phyloP scores from a whole-genome alignment of 2,113 vertebrate genomes.

The Aspidoscelis tigris region DNA sequence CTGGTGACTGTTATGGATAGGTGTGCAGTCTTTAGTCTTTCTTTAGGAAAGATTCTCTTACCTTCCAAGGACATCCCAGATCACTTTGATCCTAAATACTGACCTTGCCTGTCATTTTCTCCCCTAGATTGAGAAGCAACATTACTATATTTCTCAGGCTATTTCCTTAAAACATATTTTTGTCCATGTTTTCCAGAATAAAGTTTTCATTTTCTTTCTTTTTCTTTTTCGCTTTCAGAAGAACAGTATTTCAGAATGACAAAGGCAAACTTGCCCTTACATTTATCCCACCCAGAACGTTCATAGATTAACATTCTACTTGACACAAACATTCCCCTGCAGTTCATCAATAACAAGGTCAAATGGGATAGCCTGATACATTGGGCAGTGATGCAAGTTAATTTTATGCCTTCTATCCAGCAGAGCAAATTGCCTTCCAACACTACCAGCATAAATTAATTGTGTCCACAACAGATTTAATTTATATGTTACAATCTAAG shows the following conservation, averaged over 20 bases:
- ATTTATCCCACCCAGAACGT: neutral
- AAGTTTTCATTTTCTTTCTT: neutral
- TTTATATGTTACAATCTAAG: slow-evolving; percentile 24
- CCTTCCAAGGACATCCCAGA: too few relatives aligned
- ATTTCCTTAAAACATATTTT: neutral
- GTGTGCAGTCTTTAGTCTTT: too few relatives aligned
- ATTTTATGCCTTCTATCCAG: slow-evolving; percentile 13
- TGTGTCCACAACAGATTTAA: slow-evolving; percentile 25
- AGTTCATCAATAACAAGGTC: slow-evolving; percentile 26
- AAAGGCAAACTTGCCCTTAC: slow-evolving; percentile 1
- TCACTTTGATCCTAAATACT: too few relatives aligned
- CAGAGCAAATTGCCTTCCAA: slow-evolving; percentile 33
- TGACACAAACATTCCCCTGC: neutral
- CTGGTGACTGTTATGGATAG: too few relatives aligned
- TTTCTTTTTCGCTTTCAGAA: neutral
- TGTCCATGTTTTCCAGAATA: neutral
- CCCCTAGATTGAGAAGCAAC: neutral
- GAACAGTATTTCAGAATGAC: neutral
- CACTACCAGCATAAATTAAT: slow-evolving; percentile 26
- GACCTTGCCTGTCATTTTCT: too few relatives aligned
- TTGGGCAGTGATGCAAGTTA: slow-evolving; percentile 14
- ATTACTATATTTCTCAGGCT: neutral
- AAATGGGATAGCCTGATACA: slow-evolving; percentile 25
- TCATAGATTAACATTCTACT: neutral
- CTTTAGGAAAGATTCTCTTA: too few relatives aligned